Base-by-base conservation (phyloP, 2,797 vertebrate species). In the Zonotrichia albicollis region DNA sequence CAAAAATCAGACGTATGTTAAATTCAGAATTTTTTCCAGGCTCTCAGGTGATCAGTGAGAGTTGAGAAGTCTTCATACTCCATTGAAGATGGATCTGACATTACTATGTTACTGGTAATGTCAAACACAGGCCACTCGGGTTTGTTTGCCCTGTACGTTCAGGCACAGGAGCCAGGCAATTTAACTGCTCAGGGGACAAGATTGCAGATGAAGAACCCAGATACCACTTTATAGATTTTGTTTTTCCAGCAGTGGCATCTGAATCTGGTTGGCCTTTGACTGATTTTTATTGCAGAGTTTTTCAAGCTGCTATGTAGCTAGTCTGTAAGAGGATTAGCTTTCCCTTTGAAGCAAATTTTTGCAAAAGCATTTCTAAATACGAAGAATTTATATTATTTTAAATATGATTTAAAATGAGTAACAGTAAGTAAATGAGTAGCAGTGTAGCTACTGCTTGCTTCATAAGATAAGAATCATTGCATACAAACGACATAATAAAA, bases 201-300 rank as follows among this genome's bases (percentile, higher is more conserved):
- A 67, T 86, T 96, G 95, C 92, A 95, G 66, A 89, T 58, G 68
- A 96, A 75, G 62, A 79, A 82, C 50, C n/a, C 87, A 93, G 64
- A 85, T 85, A 67, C 89, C 93, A 84, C 45, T 68, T 70, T 87
- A 60, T 26, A 61, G 43, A 53, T 83, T 91, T 88, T 73, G 21
- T 21, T 87, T 94, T 87, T 92, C 66, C 62, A 85, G 48, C 22
- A 84, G 73, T 72, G 70, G 57, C 67, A 88, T 78, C 48, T 85
- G 60, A 94, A 36, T 62, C 51, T 79, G n/a, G 26, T 57, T 92
- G 67, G 51, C 57, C 64, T 95, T 88, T 90, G 72, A 85, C 68
- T 3, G 29, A 68, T 75, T 87, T 81, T 88, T 73, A 43, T 25
- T 67, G 42, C 76, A 87, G 72, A 62, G 20, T 61, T 82, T 40